phyloP scores from a whole-genome alignment of 1,140 invertebrate species.

The Papilio helenus region DNA sequence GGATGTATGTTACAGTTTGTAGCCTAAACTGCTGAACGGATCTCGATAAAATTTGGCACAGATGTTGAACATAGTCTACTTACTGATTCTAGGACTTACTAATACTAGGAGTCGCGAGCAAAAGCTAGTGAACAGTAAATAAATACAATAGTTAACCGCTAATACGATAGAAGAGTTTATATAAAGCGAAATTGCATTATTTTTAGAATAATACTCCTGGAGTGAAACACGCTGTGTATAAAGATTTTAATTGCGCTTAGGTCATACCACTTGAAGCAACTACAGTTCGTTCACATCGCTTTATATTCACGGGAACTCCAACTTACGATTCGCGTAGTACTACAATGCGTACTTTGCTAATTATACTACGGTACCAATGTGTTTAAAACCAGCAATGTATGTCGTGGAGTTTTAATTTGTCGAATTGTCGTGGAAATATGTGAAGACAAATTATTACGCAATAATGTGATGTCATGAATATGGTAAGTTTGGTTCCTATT shows the following conservation, averaged over 20 bases:
- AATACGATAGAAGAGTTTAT: neutral
- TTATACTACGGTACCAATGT: neutral
- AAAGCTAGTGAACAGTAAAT: too few species aligned
- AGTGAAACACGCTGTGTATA: neutral
- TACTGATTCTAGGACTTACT: too few species aligned
- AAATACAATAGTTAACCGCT: neutral
- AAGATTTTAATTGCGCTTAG: conserved; percentile 8
- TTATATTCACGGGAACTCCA: neutral
- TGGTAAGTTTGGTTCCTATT: neutral
- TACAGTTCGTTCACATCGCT: conserved; percentile 12
- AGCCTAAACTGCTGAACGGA: too few species aligned
- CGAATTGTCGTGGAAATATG: neutral
- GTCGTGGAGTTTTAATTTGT: neutral
- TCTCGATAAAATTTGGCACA: too few species aligned
- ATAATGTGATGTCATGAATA: neutral
- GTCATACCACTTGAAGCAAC: neutral
- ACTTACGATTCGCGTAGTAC: neutral
- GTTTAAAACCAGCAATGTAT: neutral
- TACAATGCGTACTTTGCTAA: neutral
- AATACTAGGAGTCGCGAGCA: too few species aligned
- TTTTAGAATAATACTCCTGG: neutral
- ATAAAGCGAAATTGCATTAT: neutral
- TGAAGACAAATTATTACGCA: neutral
- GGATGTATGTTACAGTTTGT: too few species aligned
- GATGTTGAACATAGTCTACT: too few species aligned